Evolutionary conservation across 2,888 invertebrate species (phyloP).

Genomic region (Polyploca ridens): DNA sequence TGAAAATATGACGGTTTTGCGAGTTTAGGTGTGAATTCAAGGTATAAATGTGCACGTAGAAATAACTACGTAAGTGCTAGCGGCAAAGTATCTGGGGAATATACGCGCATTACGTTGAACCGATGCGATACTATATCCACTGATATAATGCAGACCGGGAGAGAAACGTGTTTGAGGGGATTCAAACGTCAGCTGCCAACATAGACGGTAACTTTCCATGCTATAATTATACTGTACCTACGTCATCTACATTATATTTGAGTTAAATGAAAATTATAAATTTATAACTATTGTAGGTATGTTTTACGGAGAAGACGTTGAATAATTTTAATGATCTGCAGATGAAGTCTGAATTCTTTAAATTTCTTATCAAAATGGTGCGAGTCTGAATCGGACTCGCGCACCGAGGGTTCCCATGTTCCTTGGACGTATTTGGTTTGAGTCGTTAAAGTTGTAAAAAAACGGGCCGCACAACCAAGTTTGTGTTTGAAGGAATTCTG

Average conservation of each 20-base stretch:
- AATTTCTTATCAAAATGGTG: too few species aligned
- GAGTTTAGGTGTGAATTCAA: background rate
- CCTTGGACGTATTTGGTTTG: too few species aligned
- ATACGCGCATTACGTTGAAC: background rate
- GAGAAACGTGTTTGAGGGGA: conserved; percentile 3
- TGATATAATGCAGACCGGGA: conserved; percentile 6
- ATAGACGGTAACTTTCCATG: background rate
- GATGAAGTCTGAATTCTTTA: too few species aligned
- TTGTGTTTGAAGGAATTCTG: too few species aligned
- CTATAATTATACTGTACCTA: background rate
- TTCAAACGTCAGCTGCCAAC: background rate
- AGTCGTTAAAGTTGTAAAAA: too few species aligned
- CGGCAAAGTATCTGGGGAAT: background rate
- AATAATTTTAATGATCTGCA: background rate
- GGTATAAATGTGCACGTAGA: conserved; percentile 3
- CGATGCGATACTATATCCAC: conserved; percentile 3
- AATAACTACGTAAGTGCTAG: background rate
- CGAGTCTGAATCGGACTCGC: too few species aligned
- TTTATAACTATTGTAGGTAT: background rate
- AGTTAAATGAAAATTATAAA: too few species aligned
- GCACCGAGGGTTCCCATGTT: too few species aligned
- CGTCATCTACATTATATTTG: background rate
- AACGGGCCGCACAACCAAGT: too few species aligned
- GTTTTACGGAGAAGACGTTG: background rate
- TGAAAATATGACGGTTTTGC: background rate